These are phyloP conservation scores for Anoplius nigerrimus DNA, from an alignment of 2,888 invertebrate species.

Conservation along the genomic window DNA sequence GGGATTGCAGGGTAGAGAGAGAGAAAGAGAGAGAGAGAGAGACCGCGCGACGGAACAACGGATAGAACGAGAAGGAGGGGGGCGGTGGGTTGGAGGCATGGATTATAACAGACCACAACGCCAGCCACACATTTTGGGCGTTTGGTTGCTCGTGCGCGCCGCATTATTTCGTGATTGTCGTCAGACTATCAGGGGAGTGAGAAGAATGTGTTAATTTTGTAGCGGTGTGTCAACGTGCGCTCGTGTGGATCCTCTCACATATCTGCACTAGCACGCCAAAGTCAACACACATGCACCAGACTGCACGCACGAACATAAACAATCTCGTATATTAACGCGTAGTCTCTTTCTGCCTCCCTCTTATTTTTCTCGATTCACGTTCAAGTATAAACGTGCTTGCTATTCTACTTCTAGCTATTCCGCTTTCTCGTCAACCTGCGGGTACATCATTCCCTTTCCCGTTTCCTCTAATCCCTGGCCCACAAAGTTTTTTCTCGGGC, in stretches of 20 bases:
- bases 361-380: neutral
- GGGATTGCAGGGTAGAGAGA: neutral
- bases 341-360: constrained; percentile 34
- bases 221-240: constrained; percentile 66
- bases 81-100: constrained; percentile 43
- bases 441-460: constrained; percentile 4
- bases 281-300: no score
- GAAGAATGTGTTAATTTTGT: constrained; percentile 72
- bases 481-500: no score
- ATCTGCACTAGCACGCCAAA: no score
- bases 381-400: neutral
- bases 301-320: no score
- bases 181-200: constrained; percentile 61
- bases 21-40: constrained; percentile 14
- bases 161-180: constrained; percentile 73
- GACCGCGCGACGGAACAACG: constrained; percentile 41
- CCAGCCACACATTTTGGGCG: constrained; percentile 70
- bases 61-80: constrained; percentile 19
- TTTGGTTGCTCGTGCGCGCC: constrained; percentile 61
- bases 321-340: constrained; percentile 13
- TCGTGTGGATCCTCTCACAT: constrained; percentile 26
- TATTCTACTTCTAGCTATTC: neutral
- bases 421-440: constrained; percentile 13
- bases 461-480: no score
- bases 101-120: constrained; percentile 67